Evolutionary conservation across 37 sponge, comb jelly and placozoan genomes (phyloP), one percentile per base, ranked within the genome.

Genomic region (Spongia lamella): DNA sequence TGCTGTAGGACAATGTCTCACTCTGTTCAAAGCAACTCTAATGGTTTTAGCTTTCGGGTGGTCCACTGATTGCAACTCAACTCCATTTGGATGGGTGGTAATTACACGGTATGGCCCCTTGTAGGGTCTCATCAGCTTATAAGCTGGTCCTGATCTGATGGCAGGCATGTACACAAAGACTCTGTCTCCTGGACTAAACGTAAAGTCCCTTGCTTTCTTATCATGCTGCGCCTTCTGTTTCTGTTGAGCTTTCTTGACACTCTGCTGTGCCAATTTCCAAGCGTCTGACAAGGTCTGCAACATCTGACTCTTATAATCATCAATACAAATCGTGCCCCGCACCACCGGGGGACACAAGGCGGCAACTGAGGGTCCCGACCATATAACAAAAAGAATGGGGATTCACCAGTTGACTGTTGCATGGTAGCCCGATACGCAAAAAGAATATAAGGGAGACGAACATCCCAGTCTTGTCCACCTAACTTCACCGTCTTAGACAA

Each of bases 121-220:
- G 53, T 38, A 79, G 7, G 79, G 79, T 1, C 69, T 34, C 3
- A 69, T 59, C 22, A 76, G 35, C 37, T 76, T 76, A 30, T 61
- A 51, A 15, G 63, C 36, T 2, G 30, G 20, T 3, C 79, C 79
- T 20, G 58, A 17, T 49, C 26, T 55, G 26, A 36, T 35, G 51
- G 69, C 58, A 13, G 79, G 79, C 81, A 80, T 80, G 38, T 61
- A 70, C 1, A 80, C 64, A 33, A 82, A 53, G 2, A 82, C 83
- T 22, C 75, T 22, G 2, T 82, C 75, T 4, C 75, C 83, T 2
- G 54, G 39, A 13, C 20, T 20, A 34, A 56, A 82, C 24, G n/a
- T 21, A 4, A 43, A 20, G 14, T 33, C 19, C 20, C 43, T 51
- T 20, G 72, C 50, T 61, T 13, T 15, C 13, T 58, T 56, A 61